Evolutionary conservation across 2,797 vertebrate species (phyloP).

Genomic region (Etheostoma perlongum): DNA sequence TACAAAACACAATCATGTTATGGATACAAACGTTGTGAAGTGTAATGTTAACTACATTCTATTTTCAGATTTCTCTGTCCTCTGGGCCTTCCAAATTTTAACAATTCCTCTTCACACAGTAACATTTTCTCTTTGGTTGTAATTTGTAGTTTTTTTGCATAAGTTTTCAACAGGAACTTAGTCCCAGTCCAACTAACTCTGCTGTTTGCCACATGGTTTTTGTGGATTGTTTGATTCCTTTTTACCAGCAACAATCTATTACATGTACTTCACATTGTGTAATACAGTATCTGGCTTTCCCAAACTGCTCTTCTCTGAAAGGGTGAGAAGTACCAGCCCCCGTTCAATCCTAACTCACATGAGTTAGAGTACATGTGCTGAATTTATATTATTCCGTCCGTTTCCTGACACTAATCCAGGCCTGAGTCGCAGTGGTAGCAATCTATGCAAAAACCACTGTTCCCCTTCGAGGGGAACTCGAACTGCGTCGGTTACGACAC

Average conservation of each 20-base stretch:
- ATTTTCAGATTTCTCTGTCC: too few relatives aligned
- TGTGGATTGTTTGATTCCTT: background rate
- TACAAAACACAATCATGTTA: too few relatives aligned
- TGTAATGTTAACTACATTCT: too few relatives aligned
- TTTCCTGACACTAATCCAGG: background rate
- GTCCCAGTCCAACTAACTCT: background rate
- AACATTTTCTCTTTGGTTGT: too few relatives aligned
- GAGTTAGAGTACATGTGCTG: background rate
- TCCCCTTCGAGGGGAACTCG: too few relatives aligned
- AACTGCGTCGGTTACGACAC: too few relatives aligned
- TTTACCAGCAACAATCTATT: background rate
- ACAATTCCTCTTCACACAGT: too few relatives aligned
- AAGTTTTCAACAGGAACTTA: slow-evolving; percentile 4
- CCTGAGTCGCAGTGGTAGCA: background rate
- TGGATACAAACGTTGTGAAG: too few relatives aligned
- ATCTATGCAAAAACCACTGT: background rate
- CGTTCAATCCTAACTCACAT: background rate
- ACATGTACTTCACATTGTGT: background rate
- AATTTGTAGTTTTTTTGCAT: background rate
- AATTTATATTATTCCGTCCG: background rate
- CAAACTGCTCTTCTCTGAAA: background rate
- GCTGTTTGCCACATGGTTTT: background rate
- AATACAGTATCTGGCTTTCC: background rate
- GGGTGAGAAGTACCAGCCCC: background rate
- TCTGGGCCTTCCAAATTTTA: too few relatives aligned